Base-by-base conservation (phyloP, 2,113 vertebrate species). In the Tupaia chinensis region DNA sequence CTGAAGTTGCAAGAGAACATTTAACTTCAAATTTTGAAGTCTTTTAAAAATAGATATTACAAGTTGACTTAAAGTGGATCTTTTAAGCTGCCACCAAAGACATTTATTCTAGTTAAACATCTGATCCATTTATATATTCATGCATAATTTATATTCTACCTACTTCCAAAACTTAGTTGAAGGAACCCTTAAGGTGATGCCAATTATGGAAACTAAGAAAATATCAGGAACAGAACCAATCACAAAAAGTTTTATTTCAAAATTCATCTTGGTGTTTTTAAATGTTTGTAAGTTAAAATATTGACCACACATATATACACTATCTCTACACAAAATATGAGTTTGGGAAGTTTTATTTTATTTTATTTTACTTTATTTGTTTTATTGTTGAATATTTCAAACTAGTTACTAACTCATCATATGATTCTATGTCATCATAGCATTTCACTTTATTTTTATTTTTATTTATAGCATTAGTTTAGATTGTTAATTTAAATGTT, bases 81-180 rank as follows among this genome's bases (percentile, higher is more conserved):
- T 95, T 95, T 96, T 92, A 90, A 95, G 69, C 68, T 95, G 93
- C 95, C 94, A 95, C n/a, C 73, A 87, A 80, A 90, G 22, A 8
- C 60, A 76, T 89, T 96, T 93, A 89, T 95, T 97, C 89, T 76
- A 76, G 54, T 94, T 91, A 86, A 96, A 96, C 96, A 76, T 5
- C 56, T 95, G 74, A 93, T 95, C 65, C 66, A 78, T 76, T 94
- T 97, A 83, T 87, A 92, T 58, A 65, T 87, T 93, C 69, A 85
- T 96, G 82, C 56, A 97, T 91, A 96, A 95, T 92, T 96, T 97
- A 96, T 89, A 86, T 70, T 7, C 61, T 3, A 89, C 66, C 29
- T 94, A 95, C 89, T 92, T 95, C 74, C 66, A 97, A 93, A 96
- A 95, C 81, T 91, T 94, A 97, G 79, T 83, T 79, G 70, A 89